Conservation (phyloP, 2,797 vertebrate genomes). For the Rhincodon typus region DNA sequence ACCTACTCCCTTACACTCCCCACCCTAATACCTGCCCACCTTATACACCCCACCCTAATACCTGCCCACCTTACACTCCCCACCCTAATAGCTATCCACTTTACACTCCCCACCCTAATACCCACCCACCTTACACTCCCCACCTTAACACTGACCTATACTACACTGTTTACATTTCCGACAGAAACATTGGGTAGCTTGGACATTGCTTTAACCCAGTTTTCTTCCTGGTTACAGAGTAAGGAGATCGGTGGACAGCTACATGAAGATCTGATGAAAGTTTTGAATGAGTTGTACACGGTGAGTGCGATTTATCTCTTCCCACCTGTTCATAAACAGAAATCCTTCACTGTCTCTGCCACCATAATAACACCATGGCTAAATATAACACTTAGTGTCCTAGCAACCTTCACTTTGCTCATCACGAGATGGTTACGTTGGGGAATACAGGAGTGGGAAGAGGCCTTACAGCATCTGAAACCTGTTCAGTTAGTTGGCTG, state of each 20-base stretch:
- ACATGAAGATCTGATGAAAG: constrained; percentile 96
- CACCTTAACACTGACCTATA: not conserved
- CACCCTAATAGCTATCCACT: no score
- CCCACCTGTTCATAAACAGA: no score
- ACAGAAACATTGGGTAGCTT: not conserved
- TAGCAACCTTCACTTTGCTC: not conserved
- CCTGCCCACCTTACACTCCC: no score
- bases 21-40: no score
- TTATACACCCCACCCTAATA: no score
- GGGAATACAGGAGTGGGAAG: no score
- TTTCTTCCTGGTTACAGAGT: constrained; percentile 66
- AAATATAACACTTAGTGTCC: not conserved
- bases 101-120: no score
- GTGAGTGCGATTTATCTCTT: constrained; percentile 59
- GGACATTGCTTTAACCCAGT: constrained; percentile 44
- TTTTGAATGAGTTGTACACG: constrained; percentile 92
- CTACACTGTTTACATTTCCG: no score
- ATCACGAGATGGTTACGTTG: no score
- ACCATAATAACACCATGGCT: not conserved
- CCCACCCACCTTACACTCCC: not conserved
- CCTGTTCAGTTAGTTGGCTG: not conserved
- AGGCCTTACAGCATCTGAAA: not conserved
- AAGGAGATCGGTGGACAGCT: constrained; percentile 95
- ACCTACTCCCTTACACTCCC: no score
- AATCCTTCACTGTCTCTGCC: not conserved